phyloP scores from a whole-genome alignment of 2,888 invertebrate species.

The Frankliniella intonsa region DNA sequence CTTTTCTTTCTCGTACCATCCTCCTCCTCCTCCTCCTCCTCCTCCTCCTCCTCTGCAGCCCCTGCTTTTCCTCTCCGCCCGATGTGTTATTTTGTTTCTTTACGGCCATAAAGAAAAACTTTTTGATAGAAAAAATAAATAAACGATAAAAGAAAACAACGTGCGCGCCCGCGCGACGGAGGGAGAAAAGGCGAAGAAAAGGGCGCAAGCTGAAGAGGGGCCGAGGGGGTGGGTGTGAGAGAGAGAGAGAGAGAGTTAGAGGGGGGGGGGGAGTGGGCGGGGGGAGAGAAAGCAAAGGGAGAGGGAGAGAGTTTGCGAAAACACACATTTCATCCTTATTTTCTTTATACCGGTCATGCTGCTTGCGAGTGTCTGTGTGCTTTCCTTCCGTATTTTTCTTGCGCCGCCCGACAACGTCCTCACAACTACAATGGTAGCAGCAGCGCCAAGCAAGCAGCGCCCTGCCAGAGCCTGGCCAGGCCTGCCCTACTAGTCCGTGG shows the following conservation, averaged over 20 bases:
- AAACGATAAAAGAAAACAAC: slow-evolving; percentile 25
- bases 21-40: slow-evolving; percentile 23
- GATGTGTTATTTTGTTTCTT: slow-evolving; percentile 29
- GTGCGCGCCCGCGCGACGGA: slow-evolving; percentile 17
- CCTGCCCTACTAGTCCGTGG: no score
- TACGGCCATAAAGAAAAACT: slow-evolving; percentile 26
- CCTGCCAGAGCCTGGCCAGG: no score
- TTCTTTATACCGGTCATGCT: slow-evolving; percentile 38
- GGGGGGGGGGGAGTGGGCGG: not conserved
- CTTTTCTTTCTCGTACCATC: slow-evolving; percentile 34
- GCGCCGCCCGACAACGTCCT: no score
- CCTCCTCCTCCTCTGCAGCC: slow-evolving; percentile 12
- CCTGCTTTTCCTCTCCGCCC: not conserved
- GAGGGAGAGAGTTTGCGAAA: slow-evolving; percentile 33
- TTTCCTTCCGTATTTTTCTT: slow-evolving; percentile 18
- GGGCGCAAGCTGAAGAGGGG: not conserved
- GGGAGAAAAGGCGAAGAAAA: not conserved
- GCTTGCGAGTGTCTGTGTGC: not conserved
- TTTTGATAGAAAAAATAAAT: slow-evolving; percentile 27
- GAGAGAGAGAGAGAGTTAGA: not conserved
- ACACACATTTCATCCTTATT: slow-evolving; percentile 28
- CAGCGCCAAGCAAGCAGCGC: no score
- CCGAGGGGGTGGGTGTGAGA: not conserved
- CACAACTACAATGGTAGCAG: no score
- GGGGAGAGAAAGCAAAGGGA: not conserved